Evolutionary conservation across 1,140 invertebrate species (phyloP).

Genomic region (Zaprionus kolodkinae): DNA sequence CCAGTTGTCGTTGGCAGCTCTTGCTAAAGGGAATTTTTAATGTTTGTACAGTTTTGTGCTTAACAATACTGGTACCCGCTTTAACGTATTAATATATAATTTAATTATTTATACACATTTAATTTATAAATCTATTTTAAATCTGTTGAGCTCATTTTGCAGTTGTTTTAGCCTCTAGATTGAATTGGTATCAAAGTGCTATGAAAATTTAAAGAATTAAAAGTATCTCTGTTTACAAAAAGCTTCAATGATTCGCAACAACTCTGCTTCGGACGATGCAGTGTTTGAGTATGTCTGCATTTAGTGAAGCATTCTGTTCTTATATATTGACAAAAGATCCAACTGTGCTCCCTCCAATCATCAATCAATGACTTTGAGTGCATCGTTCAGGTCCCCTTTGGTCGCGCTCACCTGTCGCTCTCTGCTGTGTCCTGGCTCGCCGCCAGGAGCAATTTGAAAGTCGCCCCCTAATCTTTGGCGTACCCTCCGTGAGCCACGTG

Average conservation of each 20-base stretch:
- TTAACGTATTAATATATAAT: too few species aligned
- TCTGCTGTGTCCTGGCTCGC: constrained; percentile 1
- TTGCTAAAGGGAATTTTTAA: background rate
- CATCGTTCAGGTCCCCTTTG: background rate
- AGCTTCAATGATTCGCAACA: background rate
- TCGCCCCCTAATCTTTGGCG: constrained; percentile 71
- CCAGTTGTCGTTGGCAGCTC: background rate
- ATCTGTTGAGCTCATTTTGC: too few species aligned
- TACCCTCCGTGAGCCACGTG: constrained; percentile 58
- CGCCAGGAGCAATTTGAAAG: constrained; percentile 63
- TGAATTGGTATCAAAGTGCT: too few species aligned
- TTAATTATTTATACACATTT: too few species aligned
- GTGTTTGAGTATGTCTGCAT: background rate
- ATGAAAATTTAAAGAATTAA: too few species aligned
- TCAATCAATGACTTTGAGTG: constrained; percentile 49
- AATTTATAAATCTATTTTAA: too few species aligned
- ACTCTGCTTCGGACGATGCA: background rate
- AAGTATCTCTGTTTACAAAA: background rate
- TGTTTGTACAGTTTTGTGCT: too few species aligned
- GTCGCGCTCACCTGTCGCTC: constrained; percentile 8
- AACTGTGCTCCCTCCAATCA: constrained; percentile 47
- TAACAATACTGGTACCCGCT: too few species aligned
- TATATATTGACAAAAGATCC: constrained; percentile 44
- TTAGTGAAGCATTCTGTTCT: background rate
- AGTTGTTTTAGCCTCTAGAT: too few species aligned